Conservation (phyloP, 2,888 invertebrate species). For the Antheraea yamamai region DNA sequence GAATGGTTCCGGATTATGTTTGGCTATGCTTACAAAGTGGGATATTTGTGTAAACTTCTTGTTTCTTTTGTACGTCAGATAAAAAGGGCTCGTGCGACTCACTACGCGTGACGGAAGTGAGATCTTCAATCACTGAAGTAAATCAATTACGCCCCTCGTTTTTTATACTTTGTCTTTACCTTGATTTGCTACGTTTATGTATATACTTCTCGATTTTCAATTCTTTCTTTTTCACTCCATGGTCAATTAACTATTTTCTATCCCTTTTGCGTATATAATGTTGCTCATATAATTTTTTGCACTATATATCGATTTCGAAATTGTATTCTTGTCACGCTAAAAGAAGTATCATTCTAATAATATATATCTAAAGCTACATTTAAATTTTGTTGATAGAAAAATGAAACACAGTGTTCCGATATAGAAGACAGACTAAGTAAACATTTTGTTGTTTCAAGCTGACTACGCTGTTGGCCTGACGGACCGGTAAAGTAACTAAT, state of each 20-base stretch:
- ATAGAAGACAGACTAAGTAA: too few species aligned
- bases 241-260: background rate
- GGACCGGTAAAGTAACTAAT: background rate
- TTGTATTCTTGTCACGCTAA: background rate
- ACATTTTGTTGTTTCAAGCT: too few species aligned
- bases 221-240: background rate
- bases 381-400: too few species aligned
- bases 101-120: background rate
- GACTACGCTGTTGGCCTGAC: too few species aligned
- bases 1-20: background rate
- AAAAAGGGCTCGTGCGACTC: background rate
- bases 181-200: too few species aligned
- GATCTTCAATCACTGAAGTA: background rate
- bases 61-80: background rate
- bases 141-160: too few species aligned
- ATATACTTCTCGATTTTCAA: too few species aligned
- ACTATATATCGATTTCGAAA: background rate
- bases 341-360: background rate
- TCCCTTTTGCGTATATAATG: background rate
- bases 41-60: background rate
- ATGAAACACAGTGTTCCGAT: too few species aligned
- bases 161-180: too few species aligned
- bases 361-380: too few species aligned
- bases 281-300: background rate
- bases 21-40: background rate